Evolutionary conservation across 1,140 invertebrate species (phyloP), one percentile per base, ranked within the genome.

Genomic region (Littorina saxatilis): DNA sequence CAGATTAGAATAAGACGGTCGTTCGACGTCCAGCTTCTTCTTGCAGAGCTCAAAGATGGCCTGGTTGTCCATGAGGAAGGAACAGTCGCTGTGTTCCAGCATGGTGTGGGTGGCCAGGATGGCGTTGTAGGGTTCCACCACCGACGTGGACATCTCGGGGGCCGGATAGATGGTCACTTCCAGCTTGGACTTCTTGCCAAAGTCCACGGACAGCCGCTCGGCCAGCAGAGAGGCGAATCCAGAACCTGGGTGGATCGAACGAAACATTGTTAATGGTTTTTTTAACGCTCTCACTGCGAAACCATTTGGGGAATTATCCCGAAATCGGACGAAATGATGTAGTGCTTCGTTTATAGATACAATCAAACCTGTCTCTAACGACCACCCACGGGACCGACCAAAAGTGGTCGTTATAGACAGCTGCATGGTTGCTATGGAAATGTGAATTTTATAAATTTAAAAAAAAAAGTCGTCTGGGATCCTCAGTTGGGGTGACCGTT

Each of bases 11-110:
- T 90, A 92, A 9, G 86, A 79, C 27, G 91, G 91, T 17, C 89
- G 94, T 86, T 97, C 96, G 83, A 98, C 96, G 91, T 97, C 96
- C 87, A 98, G 91, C 90, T 97, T 97, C 20, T 66, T 88, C 73
- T 83, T 79, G 78, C 91, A 91, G 61, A 91, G 90, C 43, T 91
- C 84, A 78, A 85, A 90, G 35, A 90, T 87, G 58, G 90, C 90
- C 80, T 91, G 88, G 80, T 90, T 91, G 84, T 89, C 90, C 58
- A 91, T 86, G 87, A 91, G 88, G 86, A 90, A 90, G 35, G 89
- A 85, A 70, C 91, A 91, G 82, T 91, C 90, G 2, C 88, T 84
- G 82, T 91, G 90, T 66, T 91, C 89, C 66, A 91, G 78, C 2
- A 89, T 84, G 40, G 80, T 82, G 75, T 87, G 86, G 17, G 84